phyloP scores from a whole-genome alignment of 2,888 invertebrate species.

The Antitype chi region DNA sequence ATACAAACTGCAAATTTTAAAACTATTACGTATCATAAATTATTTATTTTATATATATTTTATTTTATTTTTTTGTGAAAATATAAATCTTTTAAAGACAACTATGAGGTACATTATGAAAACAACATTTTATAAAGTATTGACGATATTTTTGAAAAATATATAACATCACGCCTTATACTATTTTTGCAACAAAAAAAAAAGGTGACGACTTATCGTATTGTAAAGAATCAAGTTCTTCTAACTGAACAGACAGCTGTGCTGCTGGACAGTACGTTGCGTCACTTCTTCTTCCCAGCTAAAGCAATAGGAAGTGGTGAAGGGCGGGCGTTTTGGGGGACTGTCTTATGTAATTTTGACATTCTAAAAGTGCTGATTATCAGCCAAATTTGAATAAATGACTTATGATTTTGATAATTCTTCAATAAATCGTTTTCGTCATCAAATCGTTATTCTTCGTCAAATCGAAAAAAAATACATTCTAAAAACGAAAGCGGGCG shows the following conservation, averaged over 20 bases:
- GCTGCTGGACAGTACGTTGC: background rate
- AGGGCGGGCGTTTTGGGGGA: background rate
- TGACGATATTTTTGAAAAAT: constrained; percentile 41
- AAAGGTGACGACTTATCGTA: too few relatives aligned
- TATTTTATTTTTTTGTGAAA: constrained; percentile 16
- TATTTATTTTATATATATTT: constrained; percentile 7
- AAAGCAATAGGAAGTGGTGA: background rate
- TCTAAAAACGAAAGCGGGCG: too few relatives aligned
- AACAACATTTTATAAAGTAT: constrained; percentile 4
- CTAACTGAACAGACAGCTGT: too few relatives aligned
- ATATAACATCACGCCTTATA: too few relatives aligned
- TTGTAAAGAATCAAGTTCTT: too few relatives aligned
- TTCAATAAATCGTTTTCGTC: background rate
- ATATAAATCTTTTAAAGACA: constrained; percentile 30
- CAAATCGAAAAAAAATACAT: background rate
- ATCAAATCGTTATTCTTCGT: accelerated
- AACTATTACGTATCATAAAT: background rate
- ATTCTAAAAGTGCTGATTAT: background rate
- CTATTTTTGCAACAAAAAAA: too few relatives aligned
- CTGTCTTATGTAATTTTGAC: background rate
- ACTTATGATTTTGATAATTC: background rate
- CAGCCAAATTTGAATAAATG: background rate
- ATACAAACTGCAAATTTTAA: background rate
- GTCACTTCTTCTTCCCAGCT: background rate
- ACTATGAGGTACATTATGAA: constrained; percentile 30